Conservation (phyloP, 2,113 vertebrate genomes). For the Seriola aureovittata region DNA sequence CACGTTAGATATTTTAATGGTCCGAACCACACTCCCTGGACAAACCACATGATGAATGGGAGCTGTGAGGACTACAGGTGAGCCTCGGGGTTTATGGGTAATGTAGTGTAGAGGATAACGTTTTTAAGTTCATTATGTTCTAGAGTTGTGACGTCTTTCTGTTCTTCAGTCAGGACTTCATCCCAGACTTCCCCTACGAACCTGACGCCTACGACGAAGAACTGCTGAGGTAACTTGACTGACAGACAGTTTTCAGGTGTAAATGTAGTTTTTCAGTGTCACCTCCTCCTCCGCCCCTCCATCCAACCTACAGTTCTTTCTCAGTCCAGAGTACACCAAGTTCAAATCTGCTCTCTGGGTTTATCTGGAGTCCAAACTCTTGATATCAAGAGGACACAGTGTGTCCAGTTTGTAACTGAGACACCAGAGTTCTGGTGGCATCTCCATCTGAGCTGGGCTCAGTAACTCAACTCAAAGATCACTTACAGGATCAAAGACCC, state of each 20-base stretch:
- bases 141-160: conserved; percentile 41
- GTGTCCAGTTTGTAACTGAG: too few species aligned
- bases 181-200: conserved; percentile 78
- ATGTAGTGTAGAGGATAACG: conserved; percentile 7
- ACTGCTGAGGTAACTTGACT: conserved; percentile 76
- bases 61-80: conserved; percentile 83
- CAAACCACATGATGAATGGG: conserved; percentile 76
- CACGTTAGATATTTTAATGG: conserved; percentile 73
- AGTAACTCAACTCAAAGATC: not conserved
- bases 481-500: too few species aligned
- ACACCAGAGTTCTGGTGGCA: not conserved
- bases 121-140: not conserved
- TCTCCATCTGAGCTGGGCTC: not conserved
- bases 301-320: not conserved
- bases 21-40: conserved; percentile 65
- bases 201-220: conserved; percentile 74
- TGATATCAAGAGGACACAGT: too few species aligned
- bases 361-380: not conserved
- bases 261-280: not conserved
- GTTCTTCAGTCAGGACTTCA: conserved; percentile 78
- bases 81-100: conserved; percentile 41
- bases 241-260: not conserved
- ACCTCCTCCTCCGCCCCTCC: not conserved
- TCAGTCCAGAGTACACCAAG: not conserved
- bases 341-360: not conserved